phyloP scores from a whole-genome alignment of 2,113 vertebrate species.

The Acanthisitta chloris region DNA sequence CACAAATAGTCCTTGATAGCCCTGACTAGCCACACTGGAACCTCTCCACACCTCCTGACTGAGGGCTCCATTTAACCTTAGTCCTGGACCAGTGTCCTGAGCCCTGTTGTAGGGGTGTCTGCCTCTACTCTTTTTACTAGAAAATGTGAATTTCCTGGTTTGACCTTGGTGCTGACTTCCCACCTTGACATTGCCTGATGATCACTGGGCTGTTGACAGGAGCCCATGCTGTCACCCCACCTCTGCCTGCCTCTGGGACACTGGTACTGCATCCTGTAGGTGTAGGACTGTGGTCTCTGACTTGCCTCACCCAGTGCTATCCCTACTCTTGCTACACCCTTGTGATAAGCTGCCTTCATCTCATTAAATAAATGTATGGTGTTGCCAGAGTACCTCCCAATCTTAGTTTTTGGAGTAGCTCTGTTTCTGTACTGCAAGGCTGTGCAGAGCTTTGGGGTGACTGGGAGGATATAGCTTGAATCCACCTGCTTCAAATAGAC shows the following conservation, averaged over 20 bases:
- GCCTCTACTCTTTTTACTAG: not conserved
- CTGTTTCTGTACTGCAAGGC: not conserved
- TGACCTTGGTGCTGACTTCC: not conserved
- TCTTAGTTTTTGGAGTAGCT: not conserved
- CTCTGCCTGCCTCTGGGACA: not conserved
- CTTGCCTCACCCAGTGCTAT: accelerated
- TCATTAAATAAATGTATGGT: not conserved
- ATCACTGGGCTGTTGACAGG: not conserved
- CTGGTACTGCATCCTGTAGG: not conserved
- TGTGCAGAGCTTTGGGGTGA: not conserved
- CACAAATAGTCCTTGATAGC: not conserved
- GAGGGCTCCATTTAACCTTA: not conserved
- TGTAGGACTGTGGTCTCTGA: not conserved
- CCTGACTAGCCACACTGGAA: not conserved
- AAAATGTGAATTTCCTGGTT: not conserved
- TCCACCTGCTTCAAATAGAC: not conserved
- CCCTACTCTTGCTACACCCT: not conserved
- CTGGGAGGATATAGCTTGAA: not conserved
- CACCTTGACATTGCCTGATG: not conserved
- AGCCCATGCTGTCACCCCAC: not conserved
- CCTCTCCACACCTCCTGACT: not conserved
- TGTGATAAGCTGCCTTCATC: not conserved
- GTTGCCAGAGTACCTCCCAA: not conserved
- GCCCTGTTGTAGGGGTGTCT: not conserved
- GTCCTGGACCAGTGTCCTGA: not conserved